A percentile compares a stretch with the other conserved stretches of the same genome.
These are phyloP conservation scores for Aleadryas rufinucha DNA, from an alignment of 2,113 vertebrate species.

Conservation along the genomic window DNA sequence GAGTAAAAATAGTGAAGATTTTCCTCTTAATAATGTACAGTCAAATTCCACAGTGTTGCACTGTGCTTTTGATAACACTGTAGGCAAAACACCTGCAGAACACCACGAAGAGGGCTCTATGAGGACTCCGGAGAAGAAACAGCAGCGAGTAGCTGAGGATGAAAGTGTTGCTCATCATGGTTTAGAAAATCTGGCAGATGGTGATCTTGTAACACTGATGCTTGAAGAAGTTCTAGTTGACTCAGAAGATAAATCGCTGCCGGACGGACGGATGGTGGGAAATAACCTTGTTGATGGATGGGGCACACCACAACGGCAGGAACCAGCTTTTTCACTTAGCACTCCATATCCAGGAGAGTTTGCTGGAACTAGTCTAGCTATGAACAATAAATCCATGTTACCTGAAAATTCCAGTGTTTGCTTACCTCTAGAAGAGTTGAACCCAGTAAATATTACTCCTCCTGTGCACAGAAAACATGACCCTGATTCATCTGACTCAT, in stretches of 20 bases:
- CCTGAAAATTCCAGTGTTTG: neutral
- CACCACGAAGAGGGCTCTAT: neutral
- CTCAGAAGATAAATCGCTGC: neutral
- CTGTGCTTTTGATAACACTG: neutral
- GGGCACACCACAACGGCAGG: neutral
- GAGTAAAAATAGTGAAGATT: neutral
- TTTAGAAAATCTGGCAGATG: conserved; percentile 67
- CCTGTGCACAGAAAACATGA: neutral
- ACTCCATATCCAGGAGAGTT: neutral
- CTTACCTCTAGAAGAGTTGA: neutral
- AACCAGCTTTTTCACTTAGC: neutral
- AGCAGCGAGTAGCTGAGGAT: neutral
- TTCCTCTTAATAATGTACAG: neutral
- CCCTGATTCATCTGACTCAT: neutral
- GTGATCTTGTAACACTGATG: conserved; percentile 75
- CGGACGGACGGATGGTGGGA: neutral
- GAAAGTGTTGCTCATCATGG: conserved; percentile 44
- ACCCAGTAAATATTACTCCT: neutral
- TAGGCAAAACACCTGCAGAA: neutral
- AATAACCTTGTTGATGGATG: neutral
- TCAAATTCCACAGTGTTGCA: neutral
- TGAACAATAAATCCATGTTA: neutral
- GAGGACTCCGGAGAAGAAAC: neutral
- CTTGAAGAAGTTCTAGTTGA: conserved; percentile 70
- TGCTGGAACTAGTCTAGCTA: neutral